phyloP scores from a whole-genome alignment of 2,797 vertebrate species.

The Myiotriccus ornatus region DNA sequence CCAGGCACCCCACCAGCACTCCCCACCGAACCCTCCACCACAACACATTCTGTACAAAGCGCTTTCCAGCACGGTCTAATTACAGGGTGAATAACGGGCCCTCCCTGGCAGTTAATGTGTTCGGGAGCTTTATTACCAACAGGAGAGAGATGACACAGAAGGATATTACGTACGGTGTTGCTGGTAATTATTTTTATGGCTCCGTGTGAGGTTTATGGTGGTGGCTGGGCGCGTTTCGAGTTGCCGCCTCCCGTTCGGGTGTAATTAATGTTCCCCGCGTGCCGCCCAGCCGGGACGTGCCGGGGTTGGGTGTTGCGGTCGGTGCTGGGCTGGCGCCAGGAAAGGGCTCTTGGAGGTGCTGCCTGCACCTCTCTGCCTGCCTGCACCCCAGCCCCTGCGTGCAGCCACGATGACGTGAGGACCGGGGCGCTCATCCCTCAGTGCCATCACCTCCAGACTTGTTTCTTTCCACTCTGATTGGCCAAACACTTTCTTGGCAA shows the following conservation, averaged over 20 bases:
- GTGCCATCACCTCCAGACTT: rapidly evolving
- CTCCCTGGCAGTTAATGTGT: conserved; percentile 59
- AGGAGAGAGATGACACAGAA: conserved; percentile 62
- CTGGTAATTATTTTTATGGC: conserved; percentile 66
- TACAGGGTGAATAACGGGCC: conserved; percentile 48
- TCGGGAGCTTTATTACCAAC: conserved; percentile 58
- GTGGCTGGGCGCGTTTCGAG: background rate
- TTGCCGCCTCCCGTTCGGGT: background rate
- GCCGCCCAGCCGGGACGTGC: rapidly evolving
- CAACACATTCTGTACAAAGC: background rate
- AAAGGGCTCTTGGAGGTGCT: background rate
- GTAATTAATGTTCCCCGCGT: background rate
- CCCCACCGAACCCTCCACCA: background rate
- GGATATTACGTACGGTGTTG: conserved; percentile 16
- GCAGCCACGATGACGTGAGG: background rate
- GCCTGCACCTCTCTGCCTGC: background rate
- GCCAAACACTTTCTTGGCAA: background rate
- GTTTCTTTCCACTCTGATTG: rapidly evolving
- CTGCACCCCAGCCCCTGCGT: background rate
- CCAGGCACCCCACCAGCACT: rapidly evolving
- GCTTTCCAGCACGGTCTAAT: conserved; percentile 33
- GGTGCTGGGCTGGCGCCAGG: background rate
- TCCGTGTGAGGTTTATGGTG: conserved; percentile 35
- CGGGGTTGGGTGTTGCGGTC: rapidly evolving
- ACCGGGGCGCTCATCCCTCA: background rate